Conservation (phyloP, 2,888 invertebrate genomes). For the Auanema freiburgensis region DNA sequence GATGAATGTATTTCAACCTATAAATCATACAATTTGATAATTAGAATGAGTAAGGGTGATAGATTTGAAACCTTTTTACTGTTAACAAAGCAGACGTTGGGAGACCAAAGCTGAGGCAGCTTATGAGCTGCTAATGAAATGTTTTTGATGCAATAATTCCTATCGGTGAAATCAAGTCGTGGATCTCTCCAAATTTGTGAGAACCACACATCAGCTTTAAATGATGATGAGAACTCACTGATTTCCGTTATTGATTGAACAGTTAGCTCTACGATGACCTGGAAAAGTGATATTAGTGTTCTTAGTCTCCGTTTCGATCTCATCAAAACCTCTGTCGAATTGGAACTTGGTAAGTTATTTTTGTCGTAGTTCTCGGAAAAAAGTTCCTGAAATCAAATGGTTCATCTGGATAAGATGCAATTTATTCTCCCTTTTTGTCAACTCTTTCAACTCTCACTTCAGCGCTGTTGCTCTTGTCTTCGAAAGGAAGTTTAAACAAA, state of each 20-base stretch:
- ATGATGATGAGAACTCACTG: slow-evolving; percentile 60
- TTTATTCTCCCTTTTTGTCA: slow-evolving; percentile 3
- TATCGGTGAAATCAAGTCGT: slow-evolving; percentile 56
- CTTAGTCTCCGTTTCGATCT: not conserved
- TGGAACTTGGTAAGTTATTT: slow-evolving; percentile 61
- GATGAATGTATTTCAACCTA: slow-evolving; percentile 62
- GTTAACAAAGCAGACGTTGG: slow-evolving; percentile 64
- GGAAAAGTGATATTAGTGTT: slow-evolving; percentile 6
- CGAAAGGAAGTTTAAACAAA: not conserved
- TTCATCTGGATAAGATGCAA: slow-evolving; percentile 8
- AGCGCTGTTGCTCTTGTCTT: not conserved
- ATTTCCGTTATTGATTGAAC: slow-evolving; percentile 63
- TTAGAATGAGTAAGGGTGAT: not conserved
- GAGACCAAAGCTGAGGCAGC: slow-evolving; percentile 62
- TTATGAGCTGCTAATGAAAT: slow-evolving; percentile 62
- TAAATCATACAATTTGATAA: slow-evolving; percentile 14
- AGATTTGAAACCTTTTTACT: slow-evolving; percentile 56
- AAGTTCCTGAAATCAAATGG: slow-evolving; percentile 44
- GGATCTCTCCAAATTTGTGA: slow-evolving; percentile 63
- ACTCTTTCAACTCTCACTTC: not conserved
- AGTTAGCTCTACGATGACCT: slow-evolving; percentile 62
- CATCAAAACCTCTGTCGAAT: slow-evolving; percentile 49
- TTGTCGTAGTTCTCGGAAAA: slow-evolving; percentile 62
- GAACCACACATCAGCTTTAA: slow-evolving; percentile 64
- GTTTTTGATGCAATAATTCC: slow-evolving; percentile 60